Evolutionary conservation across 2,797 vertebrate genomes (phyloP).

Genomic region (Pseudopleuronectes americanus): DNA sequence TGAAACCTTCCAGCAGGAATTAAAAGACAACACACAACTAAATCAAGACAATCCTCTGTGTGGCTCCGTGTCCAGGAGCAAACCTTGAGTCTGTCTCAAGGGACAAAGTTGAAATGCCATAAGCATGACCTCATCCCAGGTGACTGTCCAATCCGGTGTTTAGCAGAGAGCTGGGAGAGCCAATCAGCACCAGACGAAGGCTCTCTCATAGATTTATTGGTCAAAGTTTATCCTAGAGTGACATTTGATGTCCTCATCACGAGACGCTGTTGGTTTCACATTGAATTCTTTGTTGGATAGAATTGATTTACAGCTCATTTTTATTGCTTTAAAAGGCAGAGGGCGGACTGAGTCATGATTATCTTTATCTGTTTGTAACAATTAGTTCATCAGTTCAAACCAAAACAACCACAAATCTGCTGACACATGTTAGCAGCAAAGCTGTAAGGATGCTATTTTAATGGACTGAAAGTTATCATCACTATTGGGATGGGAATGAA

Average conservation of each 20-base stretch:
- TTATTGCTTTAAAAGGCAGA: conserved; percentile 8
- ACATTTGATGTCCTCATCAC: conserved; percentile 44
- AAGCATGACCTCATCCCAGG: conserved; percentile 48
- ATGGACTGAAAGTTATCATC: no score
- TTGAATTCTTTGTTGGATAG: conserved; percentile 41
- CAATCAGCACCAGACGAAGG: conserved; percentile 35
- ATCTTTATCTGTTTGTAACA: not conserved
- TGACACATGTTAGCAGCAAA: no score
- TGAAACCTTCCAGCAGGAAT: conserved; percentile 31
- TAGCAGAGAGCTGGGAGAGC: conserved; percentile 27
- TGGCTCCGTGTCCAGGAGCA: conserved; percentile 12
- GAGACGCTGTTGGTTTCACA: conserved; percentile 58
- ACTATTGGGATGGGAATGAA: no score
- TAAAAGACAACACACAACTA: conserved; percentile 24
- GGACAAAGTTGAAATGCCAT: conserved; percentile 77
- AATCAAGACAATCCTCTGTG: conserved; percentile 28
- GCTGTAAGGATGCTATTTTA: no score
- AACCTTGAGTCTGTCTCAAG: conserved; percentile 39
- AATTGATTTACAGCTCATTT: not conserved
- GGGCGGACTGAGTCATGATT: not conserved
- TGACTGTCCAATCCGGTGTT: conserved; percentile 64
- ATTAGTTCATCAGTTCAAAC: not conserved
- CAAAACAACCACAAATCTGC: not conserved
- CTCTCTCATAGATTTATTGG: conserved; percentile 31
- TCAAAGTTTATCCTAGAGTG: conserved; percentile 12